Conservation (phyloP, 2,113 vertebrate species). For the Pachyramphus minor region DNA sequence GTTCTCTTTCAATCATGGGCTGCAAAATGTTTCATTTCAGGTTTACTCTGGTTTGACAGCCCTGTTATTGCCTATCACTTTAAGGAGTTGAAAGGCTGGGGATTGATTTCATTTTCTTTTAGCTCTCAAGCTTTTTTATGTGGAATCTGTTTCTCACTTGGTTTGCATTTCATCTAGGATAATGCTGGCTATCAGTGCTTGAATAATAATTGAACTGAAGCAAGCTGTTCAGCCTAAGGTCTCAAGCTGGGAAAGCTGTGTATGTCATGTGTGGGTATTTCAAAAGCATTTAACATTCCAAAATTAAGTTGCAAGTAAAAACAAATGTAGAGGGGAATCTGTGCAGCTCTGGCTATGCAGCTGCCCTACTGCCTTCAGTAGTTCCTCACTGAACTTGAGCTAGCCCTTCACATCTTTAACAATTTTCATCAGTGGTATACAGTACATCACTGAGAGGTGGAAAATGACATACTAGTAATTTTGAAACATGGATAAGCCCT, state of each 20-base stretch:
- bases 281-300: neutral
- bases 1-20: constrained; percentile 63
- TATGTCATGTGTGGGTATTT: neutral
- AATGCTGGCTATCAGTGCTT: constrained; percentile 32
- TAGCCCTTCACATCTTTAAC: neutral
- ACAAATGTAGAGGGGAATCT: neutral
- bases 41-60: constrained; percentile 63
- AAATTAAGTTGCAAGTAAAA: neutral
- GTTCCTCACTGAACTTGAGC: neutral
- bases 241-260: constrained; percentile 37
- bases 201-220: constrained; percentile 56
- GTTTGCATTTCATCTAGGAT: constrained; percentile 55
- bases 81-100: constrained; percentile 53
- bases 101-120: constrained; percentile 66
- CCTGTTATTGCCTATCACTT: constrained; percentile 66
- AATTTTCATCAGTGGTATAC: neutral
- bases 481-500: neutral
- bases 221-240: constrained; percentile 38
- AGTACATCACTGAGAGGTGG: neutral
- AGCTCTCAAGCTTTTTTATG: constrained; percentile 11
- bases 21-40: constrained; percentile 43
- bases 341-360: neutral
- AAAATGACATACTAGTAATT: neutral
- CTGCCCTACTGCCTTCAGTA: neutral
- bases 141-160: constrained; percentile 50